Conservation (phyloP, 2,113 vertebrate species). For the Gobio gobio region DNA sequence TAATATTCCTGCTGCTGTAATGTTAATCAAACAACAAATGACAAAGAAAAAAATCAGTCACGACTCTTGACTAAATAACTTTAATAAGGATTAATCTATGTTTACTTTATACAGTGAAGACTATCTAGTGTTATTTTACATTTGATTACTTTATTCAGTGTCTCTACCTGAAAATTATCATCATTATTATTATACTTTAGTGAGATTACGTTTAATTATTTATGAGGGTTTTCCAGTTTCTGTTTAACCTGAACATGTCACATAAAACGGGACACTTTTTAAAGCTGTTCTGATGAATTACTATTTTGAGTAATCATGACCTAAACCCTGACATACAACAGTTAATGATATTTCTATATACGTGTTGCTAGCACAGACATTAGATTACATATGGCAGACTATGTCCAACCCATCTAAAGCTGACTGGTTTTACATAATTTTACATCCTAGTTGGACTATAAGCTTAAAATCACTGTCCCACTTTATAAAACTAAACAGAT, state of each 20-base stretch:
- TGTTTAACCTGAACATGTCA: neutral
- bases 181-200: neutral
- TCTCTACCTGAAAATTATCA: no score
- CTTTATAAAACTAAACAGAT: no score
- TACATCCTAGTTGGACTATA: neutral
- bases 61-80: no score
- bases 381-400: no score
- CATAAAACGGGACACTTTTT: neutral
- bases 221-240: neutral
- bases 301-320: neutral
- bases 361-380: neutral
- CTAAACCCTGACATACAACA: neutral
- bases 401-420: neutral
- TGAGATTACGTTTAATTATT: neutral
- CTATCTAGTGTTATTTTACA: no score
- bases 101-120: no score
- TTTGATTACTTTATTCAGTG: no score
- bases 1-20: no score
- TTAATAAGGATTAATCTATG: no score
- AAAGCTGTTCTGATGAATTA: neutral
- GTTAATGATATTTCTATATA: neutral
- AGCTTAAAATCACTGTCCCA: neutral
- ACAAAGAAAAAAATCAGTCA: no score
- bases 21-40: no score
- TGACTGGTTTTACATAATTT: neutral